Base-by-base conservation (phyloP, 2,888 invertebrate genomes). In the Drosophila diplacantha region DNA sequence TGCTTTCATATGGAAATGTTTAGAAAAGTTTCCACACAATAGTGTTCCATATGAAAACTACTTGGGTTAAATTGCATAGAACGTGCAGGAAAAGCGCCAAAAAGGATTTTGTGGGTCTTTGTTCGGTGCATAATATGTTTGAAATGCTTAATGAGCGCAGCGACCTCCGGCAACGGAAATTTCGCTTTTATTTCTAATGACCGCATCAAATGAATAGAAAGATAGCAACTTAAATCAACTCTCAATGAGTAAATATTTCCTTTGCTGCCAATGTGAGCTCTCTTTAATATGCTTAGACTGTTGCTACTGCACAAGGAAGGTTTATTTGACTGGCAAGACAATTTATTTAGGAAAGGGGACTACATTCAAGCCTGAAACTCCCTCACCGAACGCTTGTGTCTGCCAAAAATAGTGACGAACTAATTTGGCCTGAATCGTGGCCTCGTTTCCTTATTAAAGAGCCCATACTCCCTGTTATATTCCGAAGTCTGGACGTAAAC, bases 1-100 rank as follows among this genome's bases (percentile, higher is more conserved):
- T 53, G 59, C 71, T 69, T 51, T 73, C 60, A 59, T 64, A 68
- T 73, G 73, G 64, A 75, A 72, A 70, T 76, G 60, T 55, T 70
- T 63, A 39, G 55, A 62, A 65, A 75, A 73, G 50, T 70, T 79
- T 12, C 14, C 39, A 2, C 43, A 79, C 73, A 75, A 75, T 65
- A 38, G 60, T 26, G 24, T 58, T 61, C 58, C 38, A 39, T 58
- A 49, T 59, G 34, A 43, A 47, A 56, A 56, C 59, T 37, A 49
- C 43, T 62, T 31, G 58, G 43, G 53, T 51, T 52, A 52, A 57
- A 52, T 68, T 57, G 56, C 59, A 57, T 22, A 62, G 50, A 61
- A 39, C 46, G 46, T 46, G 39, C 34, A 64, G 46, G 46, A 61
- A 64, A 18, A 35, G 54, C 32, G 57, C 49, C 35, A 61, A 49